A percentile compares a stretch with the other conserved stretches of the same genome.
phyloP scores from a whole-genome alignment of 2,888 invertebrate species.

The Halocaridina rubra region DNA sequence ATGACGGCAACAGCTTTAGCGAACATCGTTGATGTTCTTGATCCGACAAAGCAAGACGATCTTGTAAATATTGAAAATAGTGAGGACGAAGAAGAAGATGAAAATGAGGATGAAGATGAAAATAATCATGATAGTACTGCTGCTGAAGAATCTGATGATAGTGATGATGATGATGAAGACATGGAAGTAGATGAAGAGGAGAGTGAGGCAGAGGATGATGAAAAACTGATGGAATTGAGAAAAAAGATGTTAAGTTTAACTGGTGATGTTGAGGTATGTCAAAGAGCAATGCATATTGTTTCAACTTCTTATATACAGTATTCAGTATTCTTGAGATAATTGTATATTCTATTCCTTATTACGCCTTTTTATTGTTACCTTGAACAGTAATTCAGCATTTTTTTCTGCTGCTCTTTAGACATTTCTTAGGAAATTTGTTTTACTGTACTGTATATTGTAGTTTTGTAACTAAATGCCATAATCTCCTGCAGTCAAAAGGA shows the following conservation, averaged over 20 bases:
- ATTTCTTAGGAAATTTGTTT: too few relatives aligned
- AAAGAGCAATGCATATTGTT: background rate
- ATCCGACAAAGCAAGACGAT: background rate
- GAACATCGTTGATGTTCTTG: conserved; percentile 21
- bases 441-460: too few relatives aligned
- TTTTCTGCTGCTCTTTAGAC: too few relatives aligned
- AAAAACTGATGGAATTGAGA: background rate
- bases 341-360: too few relatives aligned
- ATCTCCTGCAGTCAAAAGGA: too few relatives aligned
- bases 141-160: background rate
- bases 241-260: background rate
- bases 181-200: background rate
- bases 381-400: too few relatives aligned
- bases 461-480: too few relatives aligned
- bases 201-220: background rate
- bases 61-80: background rate
- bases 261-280: background rate
- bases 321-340: too few relatives aligned
- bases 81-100: background rate
- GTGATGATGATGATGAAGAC: background rate
- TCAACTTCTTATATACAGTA: too few relatives aligned
- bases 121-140: background rate
- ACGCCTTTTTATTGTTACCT: too few relatives aligned
- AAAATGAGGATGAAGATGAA: background rate
- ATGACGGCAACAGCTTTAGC: conserved; percentile 13